Evolutionary conservation across 2,797 vertebrate genomes (phyloP).

Genomic region (Eulemur mongoz): DNA sequence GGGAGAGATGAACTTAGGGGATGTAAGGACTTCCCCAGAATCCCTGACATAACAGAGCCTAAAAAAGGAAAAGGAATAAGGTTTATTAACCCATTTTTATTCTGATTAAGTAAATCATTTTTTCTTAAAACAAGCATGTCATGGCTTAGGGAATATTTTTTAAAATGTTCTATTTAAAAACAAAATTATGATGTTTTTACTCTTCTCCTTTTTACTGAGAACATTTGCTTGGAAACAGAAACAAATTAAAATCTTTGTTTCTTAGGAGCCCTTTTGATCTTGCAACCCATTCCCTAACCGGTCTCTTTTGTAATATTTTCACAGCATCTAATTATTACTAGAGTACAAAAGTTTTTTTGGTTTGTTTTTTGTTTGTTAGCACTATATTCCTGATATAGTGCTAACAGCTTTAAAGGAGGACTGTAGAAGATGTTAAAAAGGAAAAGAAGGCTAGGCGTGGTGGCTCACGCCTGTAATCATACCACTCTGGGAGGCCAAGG

Average conservation of each 20-base stretch:
- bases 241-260: not conserved
- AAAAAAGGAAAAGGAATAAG: constrained; percentile 20
- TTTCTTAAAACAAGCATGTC: not conserved
- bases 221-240: constrained; percentile 29
- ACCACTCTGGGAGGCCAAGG: no score
- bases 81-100: accelerated
- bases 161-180: constrained; percentile 46
- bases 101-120: not conserved
- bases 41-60: not conserved
- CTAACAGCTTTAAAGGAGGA: constrained; percentile 22
- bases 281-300: constrained; percentile 49
- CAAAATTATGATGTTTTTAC: constrained; percentile 36
- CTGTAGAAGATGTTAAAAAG: constrained; percentile 1
- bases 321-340: constrained; percentile 53
- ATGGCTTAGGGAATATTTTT: not conserved
- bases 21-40: not conserved
- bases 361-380: no score
- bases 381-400: no score
- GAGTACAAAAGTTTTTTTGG: not conserved
- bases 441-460: not conserved
- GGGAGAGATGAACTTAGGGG: not conserved
- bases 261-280: constrained; percentile 6
- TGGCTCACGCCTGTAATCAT: no score
- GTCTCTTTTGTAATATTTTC: constrained; percentile 75
- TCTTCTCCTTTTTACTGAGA: constrained; percentile 15